Base-by-base conservation (phyloP, 1,140 invertebrate species). In the Orchestia grillus region DNA sequence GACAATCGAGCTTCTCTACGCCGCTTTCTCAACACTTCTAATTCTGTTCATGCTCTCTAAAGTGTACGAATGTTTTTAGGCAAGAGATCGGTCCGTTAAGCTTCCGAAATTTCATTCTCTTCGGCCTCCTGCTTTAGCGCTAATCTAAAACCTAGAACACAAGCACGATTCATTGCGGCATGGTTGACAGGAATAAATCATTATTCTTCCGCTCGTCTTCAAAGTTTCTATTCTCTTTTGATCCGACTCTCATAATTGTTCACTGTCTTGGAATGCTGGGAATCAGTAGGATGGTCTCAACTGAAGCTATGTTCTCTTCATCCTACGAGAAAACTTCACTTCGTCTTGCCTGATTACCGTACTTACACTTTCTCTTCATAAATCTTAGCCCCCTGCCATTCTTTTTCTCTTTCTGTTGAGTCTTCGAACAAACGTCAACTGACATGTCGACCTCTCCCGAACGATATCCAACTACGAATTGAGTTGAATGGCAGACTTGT, bases 31-130 rank as follows among this genome's bases (percentile, higher is more conserved):
- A 0, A 40, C 92, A 94, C 40, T 94, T 44, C 43, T 94, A 40
- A 94, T 94, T 44, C 8, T 94, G 41, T 94, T 94, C 44, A 44
- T 94, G 43, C 92, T 94, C 41, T 44, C 47, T 1, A 94, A 94
- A 45, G 44, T 94, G 4, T 94, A 94, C 44, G 92, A 94, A 94
- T 94, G 43, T 45, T 44, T 44, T 40, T 94, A 44, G 47, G 47
- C 42, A 42, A 44, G 15, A 90, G 36, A 90, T 42, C 62, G 1
- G 11, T 36, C 11, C 11, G 11, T 77, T 19, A 77, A 77, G 36
- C 11, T 77, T 77, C 28, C 36, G 62, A 77, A 3, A 77, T 77
- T 53, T 23, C 11, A 77, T 77, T 77, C 28, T 77, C 1, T 77
- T 36, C 28, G 28, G 28, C 11, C 36, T 77, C 11, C 62, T 77